Evolutionary conservation across 2,888 invertebrate genomes (phyloP), one percentile per base, ranked within the genome.

Genomic region (Rugalucina vietnamica): DNA sequence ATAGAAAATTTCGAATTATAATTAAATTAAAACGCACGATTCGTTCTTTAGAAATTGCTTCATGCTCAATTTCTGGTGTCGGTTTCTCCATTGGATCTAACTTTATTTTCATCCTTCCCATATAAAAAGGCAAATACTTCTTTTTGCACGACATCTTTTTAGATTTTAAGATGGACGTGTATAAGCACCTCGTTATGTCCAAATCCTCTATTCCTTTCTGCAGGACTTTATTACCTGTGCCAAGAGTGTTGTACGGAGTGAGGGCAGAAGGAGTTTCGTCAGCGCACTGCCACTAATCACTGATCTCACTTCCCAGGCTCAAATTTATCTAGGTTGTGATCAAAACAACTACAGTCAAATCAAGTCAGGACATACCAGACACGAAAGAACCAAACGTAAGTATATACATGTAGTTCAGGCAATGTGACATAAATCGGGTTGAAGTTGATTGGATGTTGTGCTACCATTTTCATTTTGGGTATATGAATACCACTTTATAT

Each of bases 301-400:
- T 21, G 34, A 32, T 34, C 65, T 65, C 65, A 34, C 65, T 18
- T 34, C 65, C 18, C 24, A 65, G 3, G 65, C 65, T 65, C 65
- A 65, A 65, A 34, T 34, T 34, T 34, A 65, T 29, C 65, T 65
- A 34, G 65, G 65, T 65, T 65, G 65, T 65, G 65, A 65, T 24
- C 12, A 21, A 4, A 65, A 34, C 4, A 65, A 4, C 34, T 5
- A 32, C 4, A 18, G 34, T 14, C 65, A 65, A n/a, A 12, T 29
- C 14, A 34, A 10, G 8, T 8, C 65, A 65, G 65, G 65, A 2
- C 65, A 29, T 34, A 65, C 65, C 21, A 65, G 65, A 65, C 65
- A 65, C 21, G 65, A 65, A 21, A 21, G 65, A 34, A 65, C 65
- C 8, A 65, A 65, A 65, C 32, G 65, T 65, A 34, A 54, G 54